These are phyloP conservation scores for Hemibagrus guttatus DNA, from an alignment of 2,797 vertebrate species.

Conservation along the genomic window DNA sequence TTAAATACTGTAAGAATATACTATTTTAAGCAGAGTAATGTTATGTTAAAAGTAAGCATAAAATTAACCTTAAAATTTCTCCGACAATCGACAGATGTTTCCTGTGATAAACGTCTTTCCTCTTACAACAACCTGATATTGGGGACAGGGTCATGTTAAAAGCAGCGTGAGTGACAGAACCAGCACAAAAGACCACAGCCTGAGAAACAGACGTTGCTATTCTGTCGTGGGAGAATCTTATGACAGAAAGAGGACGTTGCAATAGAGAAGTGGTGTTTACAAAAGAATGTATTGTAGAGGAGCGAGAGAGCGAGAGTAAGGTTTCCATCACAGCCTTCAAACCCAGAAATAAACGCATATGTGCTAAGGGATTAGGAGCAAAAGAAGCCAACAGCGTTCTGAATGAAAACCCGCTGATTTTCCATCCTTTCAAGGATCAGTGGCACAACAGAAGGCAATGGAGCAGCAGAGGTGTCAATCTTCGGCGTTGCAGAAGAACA, in stretches of 20 bases:
- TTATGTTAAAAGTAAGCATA: too few relatives aligned
- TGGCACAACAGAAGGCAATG: neutral
- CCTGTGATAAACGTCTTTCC: neutral
- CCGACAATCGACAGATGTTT: neutral
- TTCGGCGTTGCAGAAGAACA: neutral
- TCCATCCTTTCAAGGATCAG: neutral
- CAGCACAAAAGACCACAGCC: neutral
- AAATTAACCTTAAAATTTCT: too few relatives aligned
- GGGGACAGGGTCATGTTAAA: neutral
- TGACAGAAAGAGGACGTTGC: slow-evolving; percentile 19
- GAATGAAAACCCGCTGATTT: neutral
- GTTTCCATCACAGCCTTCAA: neutral
- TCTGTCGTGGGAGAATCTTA: neutral
- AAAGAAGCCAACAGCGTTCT: neutral
- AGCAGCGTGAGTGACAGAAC: neutral
- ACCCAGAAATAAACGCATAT: slow-evolving; percentile 6
- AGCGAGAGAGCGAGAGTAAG: neutral
- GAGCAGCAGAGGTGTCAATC: neutral
- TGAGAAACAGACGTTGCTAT: neutral
- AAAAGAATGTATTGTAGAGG: neutral
- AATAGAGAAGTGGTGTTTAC: slow-evolving; percentile 9
- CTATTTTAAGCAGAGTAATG: too few relatives aligned
- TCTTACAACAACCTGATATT: neutral
- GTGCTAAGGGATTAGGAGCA: neutral
- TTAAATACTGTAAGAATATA: too few relatives aligned